Evolutionary conservation across 1,140 invertebrate species (phyloP), one percentile per base, ranked within the genome.

Genomic region (Pachypeltis micranthus): DNA sequence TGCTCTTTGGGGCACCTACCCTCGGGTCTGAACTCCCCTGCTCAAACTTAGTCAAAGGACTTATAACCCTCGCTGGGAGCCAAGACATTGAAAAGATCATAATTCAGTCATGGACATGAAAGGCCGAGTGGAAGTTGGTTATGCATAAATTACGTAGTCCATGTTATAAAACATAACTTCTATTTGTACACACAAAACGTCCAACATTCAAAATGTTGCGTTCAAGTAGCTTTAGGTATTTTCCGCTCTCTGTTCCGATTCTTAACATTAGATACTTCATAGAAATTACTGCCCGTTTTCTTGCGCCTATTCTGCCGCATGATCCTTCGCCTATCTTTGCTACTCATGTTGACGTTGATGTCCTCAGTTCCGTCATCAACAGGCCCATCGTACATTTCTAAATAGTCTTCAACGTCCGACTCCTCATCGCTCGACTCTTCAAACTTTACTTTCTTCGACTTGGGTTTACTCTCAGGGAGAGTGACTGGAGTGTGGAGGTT

Each of bases 231-330:
- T 59, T 59, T 59, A n/a, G 57, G 57, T 2, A 59, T 31, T 59
- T 59, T 28, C 12, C 57, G 57, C 28, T 66, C 59, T 63, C 61
- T 63, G 58, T 69, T 91, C 65, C 83, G 81, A 72, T 93, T 96
- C 73, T 97, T 97, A 26, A 96, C 93, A 81, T 96, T 95, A 1
- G 86, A 81, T 26, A 88, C 82, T 78, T 92, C 86, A 74, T 97
- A 97, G 72, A 96, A 97, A 75, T 95, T 90, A 71, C 86, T 90
- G 64, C 93, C 93, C 66, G 91, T 86, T 71, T 93, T 95, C 73
- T 90, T 93, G 1, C 85, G 78, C 71, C 86, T 90, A 65, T 81
- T 78, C 21, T 83, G 78, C 61, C 90, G 79, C 67, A 92, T 87
- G 16, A 85, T 63, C 4, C 84, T 85, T 69, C 91, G 79, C 67